Conservation (phyloP, 1,140 invertebrate species). For the Drosophila mauritiana region DNA sequence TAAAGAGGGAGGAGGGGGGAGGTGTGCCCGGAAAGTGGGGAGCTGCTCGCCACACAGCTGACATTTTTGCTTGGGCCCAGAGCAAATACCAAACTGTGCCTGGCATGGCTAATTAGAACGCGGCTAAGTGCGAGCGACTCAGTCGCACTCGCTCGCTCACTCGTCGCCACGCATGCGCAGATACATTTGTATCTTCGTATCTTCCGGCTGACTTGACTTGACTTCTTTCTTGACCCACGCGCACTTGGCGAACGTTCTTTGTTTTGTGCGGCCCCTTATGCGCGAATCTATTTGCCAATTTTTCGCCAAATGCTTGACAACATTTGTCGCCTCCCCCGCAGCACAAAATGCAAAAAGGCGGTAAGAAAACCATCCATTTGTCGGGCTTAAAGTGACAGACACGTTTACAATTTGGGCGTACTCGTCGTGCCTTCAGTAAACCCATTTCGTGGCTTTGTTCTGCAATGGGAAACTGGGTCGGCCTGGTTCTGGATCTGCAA, state of each 20-base stretch:
- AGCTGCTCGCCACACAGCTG: constrained; percentile 44
- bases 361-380: constrained; percentile 43
- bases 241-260: constrained; percentile 22
- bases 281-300: constrained; percentile 76
- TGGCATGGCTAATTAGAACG: constrained; percentile 78
- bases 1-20: not conserved
- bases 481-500: not conserved
- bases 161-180: constrained; percentile 25
- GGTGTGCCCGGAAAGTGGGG: not conserved
- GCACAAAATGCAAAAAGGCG: not conserved
- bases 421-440: constrained; percentile 43
- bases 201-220: constrained; percentile 26
- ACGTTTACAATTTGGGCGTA: constrained; percentile 56
- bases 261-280: constrained; percentile 9
- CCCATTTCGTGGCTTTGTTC: constrained; percentile 64
- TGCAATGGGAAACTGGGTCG: constrained; percentile 44
- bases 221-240: constrained; percentile 57
- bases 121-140: constrained; percentile 38
- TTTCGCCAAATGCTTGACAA: constrained; percentile 40
- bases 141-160: constrained; percentile 15
- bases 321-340: constrained; percentile 44
- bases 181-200: constrained; percentile 45
- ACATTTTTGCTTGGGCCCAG: constrained; percentile 76
- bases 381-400: constrained; percentile 68
- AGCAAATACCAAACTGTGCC: constrained; percentile 79